Conservation (phyloP, 2,113 vertebrate genomes). For the Danionella cerebrum region DNA sequence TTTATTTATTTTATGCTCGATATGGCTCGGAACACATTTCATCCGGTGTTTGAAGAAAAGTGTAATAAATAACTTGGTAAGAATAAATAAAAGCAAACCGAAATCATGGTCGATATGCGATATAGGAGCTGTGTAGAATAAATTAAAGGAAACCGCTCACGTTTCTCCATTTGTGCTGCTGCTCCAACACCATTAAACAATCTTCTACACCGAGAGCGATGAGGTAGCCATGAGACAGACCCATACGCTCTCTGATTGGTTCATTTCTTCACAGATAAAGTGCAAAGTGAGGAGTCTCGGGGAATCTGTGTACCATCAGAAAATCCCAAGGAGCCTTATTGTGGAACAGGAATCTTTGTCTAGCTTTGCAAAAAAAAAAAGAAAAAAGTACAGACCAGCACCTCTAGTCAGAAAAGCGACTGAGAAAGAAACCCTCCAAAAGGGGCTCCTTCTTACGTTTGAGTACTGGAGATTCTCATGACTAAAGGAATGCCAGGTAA, state of each 20-base stretch:
- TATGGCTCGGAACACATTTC: conserved; percentile 55
- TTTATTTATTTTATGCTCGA: conserved; percentile 58
- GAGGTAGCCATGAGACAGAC: not conserved
- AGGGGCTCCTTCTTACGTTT: not conserved
- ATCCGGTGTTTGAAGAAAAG: conserved; percentile 71
- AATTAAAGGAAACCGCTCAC: conserved; percentile 55
- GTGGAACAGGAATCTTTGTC: conserved; percentile 39
- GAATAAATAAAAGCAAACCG: conserved; percentile 74
- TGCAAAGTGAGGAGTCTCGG: conserved; percentile 65
- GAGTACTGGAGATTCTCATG: conserved; percentile 29
- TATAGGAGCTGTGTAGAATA: conserved; percentile 48
- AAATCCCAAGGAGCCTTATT: conserved; percentile 47
- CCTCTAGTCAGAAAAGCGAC: conserved; percentile 18
- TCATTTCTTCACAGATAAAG: conserved; percentile 67
- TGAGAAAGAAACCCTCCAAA: not conserved
- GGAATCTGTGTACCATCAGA: conserved; percentile 57
- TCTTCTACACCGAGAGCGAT: conserved; percentile 45
- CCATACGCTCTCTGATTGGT: conserved; percentile 17
- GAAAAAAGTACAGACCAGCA: conserved; percentile 30
- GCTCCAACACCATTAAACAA: conserved; percentile 48
- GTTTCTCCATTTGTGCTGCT: conserved; percentile 53
- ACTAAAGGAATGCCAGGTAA: conserved; percentile 48
- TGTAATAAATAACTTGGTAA: conserved; percentile 73
- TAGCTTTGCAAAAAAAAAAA: conserved; percentile 47
- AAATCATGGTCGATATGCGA: conserved; percentile 67